These are phyloP conservation scores for Willowsia nigromaculata DNA, from an alignment of 2,888 invertebrate genomes.

Conservation along the genomic window DNA sequence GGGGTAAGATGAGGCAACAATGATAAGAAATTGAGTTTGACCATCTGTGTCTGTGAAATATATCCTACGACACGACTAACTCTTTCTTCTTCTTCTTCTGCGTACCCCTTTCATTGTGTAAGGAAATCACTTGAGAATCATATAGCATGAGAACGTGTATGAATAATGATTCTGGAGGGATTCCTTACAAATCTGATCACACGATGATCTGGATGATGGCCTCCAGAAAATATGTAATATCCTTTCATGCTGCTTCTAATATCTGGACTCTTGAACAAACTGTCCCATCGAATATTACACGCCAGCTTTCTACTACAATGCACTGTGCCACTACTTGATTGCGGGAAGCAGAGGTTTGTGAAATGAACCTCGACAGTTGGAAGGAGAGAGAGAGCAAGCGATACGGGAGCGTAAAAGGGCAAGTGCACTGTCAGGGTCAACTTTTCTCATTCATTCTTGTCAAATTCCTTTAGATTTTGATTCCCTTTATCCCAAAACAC, in stretches of 20 bases:
- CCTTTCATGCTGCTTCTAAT: neutral
- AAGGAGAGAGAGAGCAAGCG: neutral
- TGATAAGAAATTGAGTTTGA: conserved; percentile 3
- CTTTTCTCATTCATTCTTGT: conserved; percentile 66
- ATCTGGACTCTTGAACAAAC: neutral
- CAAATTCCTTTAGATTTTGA: conserved; percentile 44
- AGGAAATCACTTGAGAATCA: conserved; percentile 13
- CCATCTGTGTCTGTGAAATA: neutral
- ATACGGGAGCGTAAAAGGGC: neutral
- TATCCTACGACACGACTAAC: conserved; percentile 19
- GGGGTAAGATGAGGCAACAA: neutral
- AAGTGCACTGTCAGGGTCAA: conserved; percentile 65
- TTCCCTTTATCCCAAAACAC: conserved; percentile 29
- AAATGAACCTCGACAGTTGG: conserved; percentile 8
- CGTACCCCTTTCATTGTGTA: no score
- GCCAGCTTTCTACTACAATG: neutral
- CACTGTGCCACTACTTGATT: neutral
- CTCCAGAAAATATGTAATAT: conserved; percentile 7
- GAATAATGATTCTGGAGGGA: conserved; percentile 10
- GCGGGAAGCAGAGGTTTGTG: neutral
- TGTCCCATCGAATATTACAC: neutral
- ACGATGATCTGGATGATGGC: conserved; percentile 31
- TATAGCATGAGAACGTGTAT: neutral
- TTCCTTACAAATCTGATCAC: conserved; percentile 15
- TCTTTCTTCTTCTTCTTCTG: neutral